Conservation (phyloP, 92 coral and sea anemone genomes). For the Palythoa grandis region DNA sequence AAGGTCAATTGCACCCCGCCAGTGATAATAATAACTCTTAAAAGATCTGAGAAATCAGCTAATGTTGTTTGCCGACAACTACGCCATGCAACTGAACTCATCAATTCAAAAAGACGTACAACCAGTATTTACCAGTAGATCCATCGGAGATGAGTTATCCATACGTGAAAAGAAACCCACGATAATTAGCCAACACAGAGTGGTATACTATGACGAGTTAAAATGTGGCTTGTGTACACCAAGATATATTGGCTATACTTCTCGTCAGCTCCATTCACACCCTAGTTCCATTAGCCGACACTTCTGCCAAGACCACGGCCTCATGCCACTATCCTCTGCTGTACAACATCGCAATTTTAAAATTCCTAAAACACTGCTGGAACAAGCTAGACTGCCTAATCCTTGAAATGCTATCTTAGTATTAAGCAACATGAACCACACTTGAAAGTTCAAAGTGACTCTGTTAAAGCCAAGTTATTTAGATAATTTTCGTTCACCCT, state of each 20-base stretch:
- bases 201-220: background rate
- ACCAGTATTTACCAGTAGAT: conserved; percentile 1
- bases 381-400: background rate
- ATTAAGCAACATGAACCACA: background rate
- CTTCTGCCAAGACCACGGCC: background rate
- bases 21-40: too few species aligned
- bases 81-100: too few species aligned
- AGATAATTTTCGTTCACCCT: too few species aligned
- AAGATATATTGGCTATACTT: background rate
- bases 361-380: background rate
- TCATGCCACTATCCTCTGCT: background rate
- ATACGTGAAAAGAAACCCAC: background rate
- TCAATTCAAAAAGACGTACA: background rate
- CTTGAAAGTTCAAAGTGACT: too few species aligned
- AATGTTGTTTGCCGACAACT: too few species aligned
- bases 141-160: background rate
- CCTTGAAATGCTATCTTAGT: background rate
- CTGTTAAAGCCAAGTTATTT: too few species aligned
- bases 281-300: background rate
- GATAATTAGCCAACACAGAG: background rate
- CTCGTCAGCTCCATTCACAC: background rate
- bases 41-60: too few species aligned
- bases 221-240: background rate
- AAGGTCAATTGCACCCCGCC: too few species aligned
- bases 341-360: background rate